Conservation (phyloP, 2,797 vertebrate genomes). For the Salmo trutta region DNA sequence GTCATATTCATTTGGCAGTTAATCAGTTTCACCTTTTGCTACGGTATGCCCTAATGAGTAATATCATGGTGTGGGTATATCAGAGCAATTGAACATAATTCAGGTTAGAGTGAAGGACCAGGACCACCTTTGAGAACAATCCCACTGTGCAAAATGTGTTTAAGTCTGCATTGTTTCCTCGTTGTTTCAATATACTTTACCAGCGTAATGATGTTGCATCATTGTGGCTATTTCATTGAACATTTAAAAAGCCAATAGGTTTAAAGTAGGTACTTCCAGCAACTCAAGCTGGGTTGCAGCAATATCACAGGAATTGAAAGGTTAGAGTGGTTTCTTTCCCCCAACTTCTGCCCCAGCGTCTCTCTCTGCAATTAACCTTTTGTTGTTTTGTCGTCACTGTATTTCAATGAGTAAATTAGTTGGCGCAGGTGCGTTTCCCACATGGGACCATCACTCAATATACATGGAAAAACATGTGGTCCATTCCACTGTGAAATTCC, state of each 20-base stretch:
- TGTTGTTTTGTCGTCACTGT: too few relatives aligned
- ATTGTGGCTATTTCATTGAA: not conserved
- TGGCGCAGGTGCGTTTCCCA: too few relatives aligned
- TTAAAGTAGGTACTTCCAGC: not conserved
- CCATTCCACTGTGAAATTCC: not conserved
- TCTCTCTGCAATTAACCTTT: not conserved
- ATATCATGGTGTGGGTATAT: not conserved
- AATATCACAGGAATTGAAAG: not conserved
- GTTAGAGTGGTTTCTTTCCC: not conserved
- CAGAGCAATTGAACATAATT: not conserved
- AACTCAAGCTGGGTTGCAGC: not conserved
- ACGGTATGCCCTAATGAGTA: too few relatives aligned
- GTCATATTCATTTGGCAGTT: not conserved
- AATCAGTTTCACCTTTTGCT: too few relatives aligned
- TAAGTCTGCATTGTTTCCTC: not conserved
- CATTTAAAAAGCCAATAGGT: not conserved
- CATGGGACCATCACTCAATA: not conserved
- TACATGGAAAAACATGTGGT: not conserved
- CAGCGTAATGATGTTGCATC: not conserved
- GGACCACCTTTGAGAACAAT: not conserved
- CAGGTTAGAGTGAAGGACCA: not conserved
- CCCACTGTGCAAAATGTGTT: not conserved
- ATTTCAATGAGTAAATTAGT: too few relatives aligned
- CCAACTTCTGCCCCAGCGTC: not conserved
- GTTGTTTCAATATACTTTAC: not conserved